Evolutionary conservation across 2,888 invertebrate species (phyloP).

Genomic region (Minunthozetes semirufus): DNA sequence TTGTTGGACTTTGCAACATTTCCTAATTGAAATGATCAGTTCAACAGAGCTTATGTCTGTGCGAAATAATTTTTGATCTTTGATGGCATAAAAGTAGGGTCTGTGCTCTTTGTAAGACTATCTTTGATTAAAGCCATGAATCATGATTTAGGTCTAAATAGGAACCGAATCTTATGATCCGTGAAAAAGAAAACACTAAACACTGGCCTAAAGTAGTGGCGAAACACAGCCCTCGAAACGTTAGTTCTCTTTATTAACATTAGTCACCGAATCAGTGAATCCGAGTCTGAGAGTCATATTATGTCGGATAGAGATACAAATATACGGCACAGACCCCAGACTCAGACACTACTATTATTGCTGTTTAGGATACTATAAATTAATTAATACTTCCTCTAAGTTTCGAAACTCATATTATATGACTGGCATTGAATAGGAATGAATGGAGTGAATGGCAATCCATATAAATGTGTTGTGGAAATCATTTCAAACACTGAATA

Average conservation of each 20-base stretch:
- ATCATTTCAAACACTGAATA: background rate
- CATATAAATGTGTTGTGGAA: background rate
- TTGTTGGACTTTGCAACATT: too few species aligned
- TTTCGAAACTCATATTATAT: background rate
- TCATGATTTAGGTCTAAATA: conserved; percentile 23
- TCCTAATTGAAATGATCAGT: background rate
- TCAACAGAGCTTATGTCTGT: background rate
- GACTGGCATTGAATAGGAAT: background rate
- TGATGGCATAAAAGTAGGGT: background rate
- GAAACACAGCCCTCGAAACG: background rate
- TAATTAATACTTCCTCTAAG: conserved; percentile 28
- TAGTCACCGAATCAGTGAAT: background rate
- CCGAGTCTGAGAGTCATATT: background rate
- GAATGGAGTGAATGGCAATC: background rate
- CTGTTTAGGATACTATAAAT: conserved; percentile 20
- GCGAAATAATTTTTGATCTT: background rate
- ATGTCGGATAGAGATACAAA: conserved; percentile 19
- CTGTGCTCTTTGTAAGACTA: background rate
- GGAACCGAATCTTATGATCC: conserved; percentile 8
- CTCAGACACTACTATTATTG: background rate
- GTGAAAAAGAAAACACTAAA: conserved; percentile 23
- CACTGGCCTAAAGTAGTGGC: conserved; percentile 15
- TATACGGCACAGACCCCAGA: conserved; percentile 6
- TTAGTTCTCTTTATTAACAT: conserved; percentile 5
- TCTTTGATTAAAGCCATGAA: conserved; percentile 24